A percentile compares a stretch with the other conserved stretches of the same genome.
These are phyloP conservation scores for Epinotia ramella DNA, from an alignment of 2,888 invertebrate species.

Conservation along the genomic window DNA sequence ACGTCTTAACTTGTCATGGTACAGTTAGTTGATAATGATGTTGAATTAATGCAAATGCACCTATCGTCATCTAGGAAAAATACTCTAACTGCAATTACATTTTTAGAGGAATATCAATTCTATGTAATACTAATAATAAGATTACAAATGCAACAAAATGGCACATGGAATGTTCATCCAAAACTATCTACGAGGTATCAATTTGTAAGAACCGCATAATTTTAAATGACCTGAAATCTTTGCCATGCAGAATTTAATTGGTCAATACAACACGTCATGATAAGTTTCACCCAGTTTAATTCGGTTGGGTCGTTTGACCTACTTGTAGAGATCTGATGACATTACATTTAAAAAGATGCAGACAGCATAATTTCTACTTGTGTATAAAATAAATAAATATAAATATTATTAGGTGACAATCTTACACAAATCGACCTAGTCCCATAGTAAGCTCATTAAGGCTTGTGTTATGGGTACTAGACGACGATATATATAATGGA, in stretches of 20 bases:
- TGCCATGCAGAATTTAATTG: constrained; percentile 2
- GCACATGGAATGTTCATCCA: too few relatives aligned
- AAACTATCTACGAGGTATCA: not conserved
- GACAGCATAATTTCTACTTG: not conserved
- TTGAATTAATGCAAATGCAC: constrained; percentile 15
- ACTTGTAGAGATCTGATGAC: constrained; percentile 11
- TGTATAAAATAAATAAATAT: too few relatives aligned
- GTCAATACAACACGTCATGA: constrained; percentile 11
- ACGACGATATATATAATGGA: too few relatives aligned
- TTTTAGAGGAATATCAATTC: constrained; percentile 3
- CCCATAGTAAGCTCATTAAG: too few relatives aligned
- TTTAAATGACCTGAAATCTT: constrained; percentile 8
- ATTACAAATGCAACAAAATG: not conserved
- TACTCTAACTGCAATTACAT: not conserved
- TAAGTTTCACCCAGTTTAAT: constrained; percentile 4
- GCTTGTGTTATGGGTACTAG: too few relatives aligned
- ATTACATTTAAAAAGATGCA: not conserved
- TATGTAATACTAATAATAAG: constrained; percentile 1
- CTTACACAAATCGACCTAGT: too few relatives aligned
- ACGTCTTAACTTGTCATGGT: constrained; percentile 12
- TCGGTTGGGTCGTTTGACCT: not conserved
- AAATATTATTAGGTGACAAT: too few relatives aligned
- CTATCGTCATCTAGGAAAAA: not conserved
- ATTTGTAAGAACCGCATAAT: constrained; percentile 4
- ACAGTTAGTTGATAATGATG: constrained; percentile 23